Conservation (phyloP, 2,888 invertebrate genomes). For the Phortica magna region DNA sequence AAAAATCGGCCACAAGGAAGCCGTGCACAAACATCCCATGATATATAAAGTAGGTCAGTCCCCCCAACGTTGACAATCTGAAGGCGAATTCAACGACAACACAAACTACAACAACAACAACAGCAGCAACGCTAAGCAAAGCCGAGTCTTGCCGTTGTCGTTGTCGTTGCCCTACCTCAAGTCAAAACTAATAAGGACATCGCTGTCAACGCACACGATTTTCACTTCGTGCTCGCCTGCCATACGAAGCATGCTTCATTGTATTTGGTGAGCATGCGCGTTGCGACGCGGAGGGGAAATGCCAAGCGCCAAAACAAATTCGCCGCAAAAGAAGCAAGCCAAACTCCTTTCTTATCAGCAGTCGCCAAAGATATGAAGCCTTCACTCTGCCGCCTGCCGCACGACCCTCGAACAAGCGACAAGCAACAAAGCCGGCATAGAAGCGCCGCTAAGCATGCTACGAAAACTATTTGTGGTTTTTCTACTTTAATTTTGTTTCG, state of each 20-base stretch:
- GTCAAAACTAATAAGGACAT: not conserved
- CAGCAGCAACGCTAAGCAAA: not conserved
- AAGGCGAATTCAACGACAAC: constrained; percentile 14
- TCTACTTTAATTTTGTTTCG: constrained; percentile 60
- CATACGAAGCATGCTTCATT: not conserved
- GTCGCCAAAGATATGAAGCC: not conserved
- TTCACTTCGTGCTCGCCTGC: constrained; percentile 1
- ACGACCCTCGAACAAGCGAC: too few species aligned
- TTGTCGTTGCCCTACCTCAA: constrained; percentile 27
- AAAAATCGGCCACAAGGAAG: constrained; percentile 36
- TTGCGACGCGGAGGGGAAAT: constrained; percentile 24
- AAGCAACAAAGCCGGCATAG: not conserved
- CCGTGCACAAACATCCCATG: not conserved
- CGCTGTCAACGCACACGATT: not conserved
- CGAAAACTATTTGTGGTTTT: not conserved
- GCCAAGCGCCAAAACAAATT: constrained; percentile 33
- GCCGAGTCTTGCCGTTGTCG: not conserved
- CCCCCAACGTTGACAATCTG: not conserved
- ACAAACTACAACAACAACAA: constrained; percentile 12
- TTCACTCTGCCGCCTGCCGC: not conserved
- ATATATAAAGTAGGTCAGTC: constrained; percentile 62
- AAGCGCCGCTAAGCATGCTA: not conserved
- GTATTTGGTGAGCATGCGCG: constrained; percentile 61
- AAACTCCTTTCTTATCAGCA: constrained; percentile 23
- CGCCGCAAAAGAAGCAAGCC: constrained; percentile 41